A percentile compares a stretch with the other conserved stretches of the same genome.
Conservation (phyloP, 2,888 invertebrate genomes). For the Chesias legatella region DNA sequence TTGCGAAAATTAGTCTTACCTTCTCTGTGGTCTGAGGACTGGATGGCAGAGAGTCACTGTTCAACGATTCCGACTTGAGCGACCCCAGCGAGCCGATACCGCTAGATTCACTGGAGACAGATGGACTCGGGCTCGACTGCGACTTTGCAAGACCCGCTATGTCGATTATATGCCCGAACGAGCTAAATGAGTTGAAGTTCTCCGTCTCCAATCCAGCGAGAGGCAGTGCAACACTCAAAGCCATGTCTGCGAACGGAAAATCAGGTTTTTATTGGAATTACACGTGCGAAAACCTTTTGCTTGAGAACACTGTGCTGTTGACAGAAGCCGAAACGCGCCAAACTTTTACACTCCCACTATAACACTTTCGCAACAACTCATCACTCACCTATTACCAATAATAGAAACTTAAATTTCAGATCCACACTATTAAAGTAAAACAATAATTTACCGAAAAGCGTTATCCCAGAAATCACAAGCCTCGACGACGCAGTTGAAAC, state of each 20-base stretch:
- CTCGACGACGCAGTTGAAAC: slow-evolving; percentile 72
- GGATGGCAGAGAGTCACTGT: slow-evolving; percentile 71
- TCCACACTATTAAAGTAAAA: slow-evolving; percentile 50
- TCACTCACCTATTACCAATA: slow-evolving; percentile 45
- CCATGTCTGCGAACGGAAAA: slow-evolving; percentile 78
- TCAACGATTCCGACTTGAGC: slow-evolving; percentile 74
- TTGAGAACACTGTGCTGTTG: slow-evolving; percentile 63
- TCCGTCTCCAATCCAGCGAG: slow-evolving; percentile 78
- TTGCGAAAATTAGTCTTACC: slow-evolving; percentile 54
- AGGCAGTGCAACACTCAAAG: slow-evolving; percentile 82
- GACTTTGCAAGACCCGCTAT: slow-evolving; percentile 74
- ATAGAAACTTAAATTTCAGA: slow-evolving; percentile 33
- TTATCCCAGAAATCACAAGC: slow-evolving; percentile 72
- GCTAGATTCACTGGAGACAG: slow-evolving; percentile 82
- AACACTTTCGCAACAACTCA: slow-evolving; percentile 33
- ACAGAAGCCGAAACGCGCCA: slow-evolving; percentile 74
- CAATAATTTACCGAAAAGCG: slow-evolving; percentile 75
- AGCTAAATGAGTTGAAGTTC: slow-evolving; percentile 73
- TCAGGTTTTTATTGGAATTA: slow-evolving; percentile 58
- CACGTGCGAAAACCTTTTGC: slow-evolving; percentile 70
- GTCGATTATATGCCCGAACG: slow-evolving; percentile 73
- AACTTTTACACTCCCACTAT: slow-evolving; percentile 48
- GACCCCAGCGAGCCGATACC: slow-evolving; percentile 81
- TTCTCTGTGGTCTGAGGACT: slow-evolving; percentile 79
- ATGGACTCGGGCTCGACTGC: slow-evolving; percentile 78